Base-by-base conservation (phyloP, 2,113 vertebrate genomes). In the Sprattus sprattus region DNA sequence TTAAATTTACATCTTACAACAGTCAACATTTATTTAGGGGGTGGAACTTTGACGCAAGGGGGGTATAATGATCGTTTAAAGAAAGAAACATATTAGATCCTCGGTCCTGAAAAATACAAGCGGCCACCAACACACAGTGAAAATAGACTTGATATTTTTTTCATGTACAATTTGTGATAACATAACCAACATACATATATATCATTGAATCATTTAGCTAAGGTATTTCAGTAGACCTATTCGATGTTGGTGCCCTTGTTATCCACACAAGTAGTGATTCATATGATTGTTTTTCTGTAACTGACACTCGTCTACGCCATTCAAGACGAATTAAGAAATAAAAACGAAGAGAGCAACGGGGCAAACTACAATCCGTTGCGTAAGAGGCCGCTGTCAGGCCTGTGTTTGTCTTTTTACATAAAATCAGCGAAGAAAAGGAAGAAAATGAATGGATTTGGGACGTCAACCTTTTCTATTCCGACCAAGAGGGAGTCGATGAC, bases 1-100 rank as follows among this genome's bases (percentile, higher is more conserved):
- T 85, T 92, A 89, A 90, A 91, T 91, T 92, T 89, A 83, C 87
- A 88, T 90, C 84, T 86, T 88, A 86, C 85, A 88, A 91, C 32
- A 78, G 71, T 78, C 71, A 78, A 78, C 71, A 78, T 78, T 78
- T 78, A 78, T 78, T 78, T 78, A 78, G 32, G 71, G 71, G 71
- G 71, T 78, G 71, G 71, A 78, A 78, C 28, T 78, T 78, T 39
- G 28, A 78, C 71, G 71, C 71, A 39, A 78, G 71, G 71, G 28
- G 71, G 71, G 15, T 78, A 78, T 78, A 78, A 78, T 78, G 71
- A 78, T 78, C 32, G 3, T 78, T 78, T 78, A 78, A 78, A 78
- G 71, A 78, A 13, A 39, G 71, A 78, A 78, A 78, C 71, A 78
- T 78, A 78, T 78, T 78, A 78, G 25, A 78, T 13, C n/a, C 64